phyloP scores from a whole-genome alignment of 1,140 invertebrate species.

The Leucophenga varia region DNA sequence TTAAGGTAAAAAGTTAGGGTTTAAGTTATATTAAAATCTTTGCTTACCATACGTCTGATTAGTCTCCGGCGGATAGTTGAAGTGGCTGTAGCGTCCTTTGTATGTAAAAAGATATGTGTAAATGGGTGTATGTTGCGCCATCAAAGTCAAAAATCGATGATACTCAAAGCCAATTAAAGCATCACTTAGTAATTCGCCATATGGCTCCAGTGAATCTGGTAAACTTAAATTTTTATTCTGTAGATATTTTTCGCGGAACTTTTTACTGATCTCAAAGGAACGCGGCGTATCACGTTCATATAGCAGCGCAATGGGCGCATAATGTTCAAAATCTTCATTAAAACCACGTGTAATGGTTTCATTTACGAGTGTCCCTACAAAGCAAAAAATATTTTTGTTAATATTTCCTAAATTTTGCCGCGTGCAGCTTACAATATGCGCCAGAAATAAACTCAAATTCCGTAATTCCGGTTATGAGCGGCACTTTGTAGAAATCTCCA shows the following conservation, averaged over 20 bases:
- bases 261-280: slow-evolving; percentile 53
- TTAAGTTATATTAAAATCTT: neutral
- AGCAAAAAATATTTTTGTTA: neutral
- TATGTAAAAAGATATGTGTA: slow-evolving; percentile 62
- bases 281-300: slow-evolving; percentile 59
- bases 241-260: slow-evolving; percentile 32
- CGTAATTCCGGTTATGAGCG: slow-evolving; percentile 67
- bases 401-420: slow-evolving; percentile 2
- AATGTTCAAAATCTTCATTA: slow-evolving; percentile 58
- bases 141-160: slow-evolving; percentile 58
- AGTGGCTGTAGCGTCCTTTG: slow-evolving; percentile 60
- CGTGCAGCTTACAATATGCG: slow-evolving; percentile 57
- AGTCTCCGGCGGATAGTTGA: slow-evolving; percentile 51
- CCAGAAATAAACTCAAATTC: slow-evolving; percentile 66
- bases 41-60: slow-evolving; percentile 55
- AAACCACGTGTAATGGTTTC: slow-evolving; percentile 32
- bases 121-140: slow-evolving; percentile 56
- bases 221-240: slow-evolving; percentile 11
- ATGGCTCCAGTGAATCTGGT: slow-evolving; percentile 23
- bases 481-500: slow-evolving; percentile 66
- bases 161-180: slow-evolving; percentile 57
- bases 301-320: slow-evolving; percentile 59
- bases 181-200: slow-evolving; percentile 58
- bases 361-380: slow-evolving; percentile 31
- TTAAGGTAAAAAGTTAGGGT: too few species aligned